These are phyloP conservation scores for Asarcornis scutulata DNA, from an alignment of 2,113 vertebrate genomes.

Conservation along the genomic window DNA sequence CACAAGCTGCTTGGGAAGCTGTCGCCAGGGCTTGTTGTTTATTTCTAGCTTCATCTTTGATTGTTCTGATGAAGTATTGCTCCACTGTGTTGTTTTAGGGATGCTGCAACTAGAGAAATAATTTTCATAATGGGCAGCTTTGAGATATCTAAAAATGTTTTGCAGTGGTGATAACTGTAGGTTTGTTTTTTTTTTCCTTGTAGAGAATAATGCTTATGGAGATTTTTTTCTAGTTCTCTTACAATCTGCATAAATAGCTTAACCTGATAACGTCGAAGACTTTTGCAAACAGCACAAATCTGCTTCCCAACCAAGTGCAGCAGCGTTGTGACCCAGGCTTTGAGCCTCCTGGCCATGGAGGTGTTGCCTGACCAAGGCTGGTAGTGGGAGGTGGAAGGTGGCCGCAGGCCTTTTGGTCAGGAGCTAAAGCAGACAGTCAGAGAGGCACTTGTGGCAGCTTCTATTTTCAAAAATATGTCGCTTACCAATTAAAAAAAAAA, in stretches of 20 bases:
- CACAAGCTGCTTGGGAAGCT: not conserved
- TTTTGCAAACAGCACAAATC: not conserved
- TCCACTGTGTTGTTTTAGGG: not conserved
- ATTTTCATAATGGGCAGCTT: not conserved
- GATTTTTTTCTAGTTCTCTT: not conserved
- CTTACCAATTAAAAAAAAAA: not conserved
- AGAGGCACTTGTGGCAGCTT: not conserved
- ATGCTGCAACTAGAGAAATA: not conserved
- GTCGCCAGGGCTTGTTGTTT: not conserved
- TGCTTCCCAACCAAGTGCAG: rapidly evolving
- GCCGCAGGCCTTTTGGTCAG: not conserved
- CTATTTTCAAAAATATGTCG: not conserved
- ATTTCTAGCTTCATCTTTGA: not conserved
- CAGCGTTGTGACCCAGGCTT: not conserved
- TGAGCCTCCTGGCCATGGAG: not conserved
- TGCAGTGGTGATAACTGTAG: not conserved
- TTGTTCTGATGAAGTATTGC: not conserved
- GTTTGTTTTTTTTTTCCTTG: not conserved
- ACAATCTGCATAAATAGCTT: not conserved
- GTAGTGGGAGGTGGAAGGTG: not conserved
- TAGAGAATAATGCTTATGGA: not conserved
- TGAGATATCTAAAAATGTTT: not conserved
- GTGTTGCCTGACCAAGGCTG: not conserved
- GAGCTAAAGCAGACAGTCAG: not conserved
- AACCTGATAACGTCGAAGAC: not conserved